Evolutionary conservation across 2,113 vertebrate genomes (phyloP), one percentile per base, ranked within the genome.

Genomic region (Corvus hawaiiensis): DNA sequence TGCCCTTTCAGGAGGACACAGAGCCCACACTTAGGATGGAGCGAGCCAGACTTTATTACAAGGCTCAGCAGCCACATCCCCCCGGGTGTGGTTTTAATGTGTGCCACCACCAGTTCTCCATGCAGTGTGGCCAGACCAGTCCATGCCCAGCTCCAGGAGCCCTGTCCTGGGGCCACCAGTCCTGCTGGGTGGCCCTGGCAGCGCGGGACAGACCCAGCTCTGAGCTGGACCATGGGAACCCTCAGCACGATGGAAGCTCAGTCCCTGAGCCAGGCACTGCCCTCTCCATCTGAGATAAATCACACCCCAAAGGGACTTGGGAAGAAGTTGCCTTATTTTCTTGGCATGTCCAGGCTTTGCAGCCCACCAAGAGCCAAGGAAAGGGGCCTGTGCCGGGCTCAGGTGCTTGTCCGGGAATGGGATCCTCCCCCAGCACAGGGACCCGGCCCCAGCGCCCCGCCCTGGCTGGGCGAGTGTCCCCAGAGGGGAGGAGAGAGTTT

Each of bases 401-500:
- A 79, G 80, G 43, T 4, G 32, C 19, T 41, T 24, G 20, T 32
- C 58, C 59, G 61, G n/a, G 49, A 43, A 2, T 5, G 59, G 44
- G 30, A 30, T 51, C 15, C 24, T 23, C 3, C 0, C 1, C 33
- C 30, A 61, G 23, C 10, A 9, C 3, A 1, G 35, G 21, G 10
- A 58, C n/a, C 33, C 0, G 0, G 13, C 3, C 28, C 52, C 55
- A 74, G 78, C 26, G 20, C 32, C 91, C 18, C 9, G 13, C 15
- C n/a, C 39, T 54, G 56, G 32, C 62, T 67, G 10, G 2, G 17
- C 11, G 10, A 82, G 8, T 3, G 4, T 10, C 8, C 30, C 35
- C 41, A 10, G 7, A 35, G 26, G 56, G 23, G 39, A 78, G 16
- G 22, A 32, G 32, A 32, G 61, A 51, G 19, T 48, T 68, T 55